Evolutionary conservation across 92 coral and sea anemone genomes (phyloP), one percentile per base, ranked within the genome.

Genomic region (Scolanthus callimorphus): DNA sequence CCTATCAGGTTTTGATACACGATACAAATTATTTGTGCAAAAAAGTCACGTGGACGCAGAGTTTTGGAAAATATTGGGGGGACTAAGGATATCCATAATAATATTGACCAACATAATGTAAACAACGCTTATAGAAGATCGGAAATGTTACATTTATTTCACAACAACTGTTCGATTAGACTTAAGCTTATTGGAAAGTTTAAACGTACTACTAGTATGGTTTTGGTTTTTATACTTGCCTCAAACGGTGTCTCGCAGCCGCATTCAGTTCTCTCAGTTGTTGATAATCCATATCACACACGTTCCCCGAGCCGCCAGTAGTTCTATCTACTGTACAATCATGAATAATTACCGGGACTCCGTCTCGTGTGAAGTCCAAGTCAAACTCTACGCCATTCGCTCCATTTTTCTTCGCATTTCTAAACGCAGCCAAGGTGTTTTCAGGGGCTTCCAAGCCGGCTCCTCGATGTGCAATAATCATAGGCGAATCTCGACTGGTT

Each of bases 381-480:
- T 91, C 97, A 67, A 91, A 91, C 53, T 91, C 96, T 22, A 91
- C 96, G 1, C 78, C 97, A 27, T 48, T 53, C n/a, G 96, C 95
- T 17, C 96, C 97, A 58, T 77, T 84, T 62, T 91, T 79, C 48
- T 85, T 85, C 26, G 97, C 96, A 59, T 74, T 69, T 50, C 77
- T 74, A 48, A 91, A 91, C 22, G 96, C 96, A 4, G 86, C 89
- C 1, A 91, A 39, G 3, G 97, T 91, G 53, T 91, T 91, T 53
- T 91, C 97, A 0, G 97, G 97, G 0, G 96, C 97, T 38, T 88
- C 96, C 2, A 69, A 25, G 26, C 59, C 81, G 11, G 88, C 79
- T 6, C 97, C 97, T 50, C 97, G 70, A 50, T 91, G 97, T 17
- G 75, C 97, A 39, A 91, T 74, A 22, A 91, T 67, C 0, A 91